These are phyloP conservation scores for Dipodomys spectabilis DNA, from an alignment of 2,113 vertebrate genomes.

Conservation along the genomic window DNA sequence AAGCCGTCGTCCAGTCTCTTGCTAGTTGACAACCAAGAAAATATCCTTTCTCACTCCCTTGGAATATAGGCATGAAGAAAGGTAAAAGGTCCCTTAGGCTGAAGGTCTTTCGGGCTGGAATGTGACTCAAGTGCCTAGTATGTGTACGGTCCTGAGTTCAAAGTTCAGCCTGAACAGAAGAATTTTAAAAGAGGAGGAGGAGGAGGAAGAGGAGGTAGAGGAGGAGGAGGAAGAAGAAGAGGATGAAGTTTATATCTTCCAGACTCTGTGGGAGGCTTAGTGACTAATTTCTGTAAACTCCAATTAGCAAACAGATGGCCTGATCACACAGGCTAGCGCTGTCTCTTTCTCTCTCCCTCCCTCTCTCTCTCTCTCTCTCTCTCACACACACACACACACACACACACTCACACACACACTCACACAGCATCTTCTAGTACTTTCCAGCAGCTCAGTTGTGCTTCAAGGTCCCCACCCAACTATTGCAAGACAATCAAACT, in stretches of 20 bases:
- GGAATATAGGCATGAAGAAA: slow-evolving; percentile 50
- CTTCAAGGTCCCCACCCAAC: not conserved
- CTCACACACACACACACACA: too few species aligned
- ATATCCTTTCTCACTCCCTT: slow-evolving; percentile 52
- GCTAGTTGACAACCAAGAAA: not conserved
- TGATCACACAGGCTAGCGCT: not conserved
- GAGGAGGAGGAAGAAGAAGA: too few species aligned
- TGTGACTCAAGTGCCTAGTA: too few species aligned
- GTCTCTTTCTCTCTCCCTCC: too few species aligned
- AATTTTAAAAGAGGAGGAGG: too few species aligned
- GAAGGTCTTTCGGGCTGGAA: too few species aligned
- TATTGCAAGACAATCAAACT: not conserved
- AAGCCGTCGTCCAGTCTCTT: slow-evolving; percentile 42
- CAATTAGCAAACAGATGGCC: slow-evolving; percentile 54
- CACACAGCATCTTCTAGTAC: not conserved
- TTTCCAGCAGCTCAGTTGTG: slow-evolving; percentile 44
- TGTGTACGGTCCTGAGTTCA: too few species aligned
- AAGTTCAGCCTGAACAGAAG: too few species aligned
- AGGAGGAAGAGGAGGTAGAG: too few species aligned
- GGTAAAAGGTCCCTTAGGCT: too few species aligned
- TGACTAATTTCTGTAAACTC: slow-evolving; percentile 12
- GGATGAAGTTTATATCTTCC: not conserved
- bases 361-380: too few species aligned
- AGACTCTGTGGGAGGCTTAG: slow-evolving; percentile 4
- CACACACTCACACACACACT: not conserved